Evolutionary conservation across 2,113 vertebrate species (phyloP), one percentile per base, ranked within the genome.

Genomic region (Mola mola): DNA sequence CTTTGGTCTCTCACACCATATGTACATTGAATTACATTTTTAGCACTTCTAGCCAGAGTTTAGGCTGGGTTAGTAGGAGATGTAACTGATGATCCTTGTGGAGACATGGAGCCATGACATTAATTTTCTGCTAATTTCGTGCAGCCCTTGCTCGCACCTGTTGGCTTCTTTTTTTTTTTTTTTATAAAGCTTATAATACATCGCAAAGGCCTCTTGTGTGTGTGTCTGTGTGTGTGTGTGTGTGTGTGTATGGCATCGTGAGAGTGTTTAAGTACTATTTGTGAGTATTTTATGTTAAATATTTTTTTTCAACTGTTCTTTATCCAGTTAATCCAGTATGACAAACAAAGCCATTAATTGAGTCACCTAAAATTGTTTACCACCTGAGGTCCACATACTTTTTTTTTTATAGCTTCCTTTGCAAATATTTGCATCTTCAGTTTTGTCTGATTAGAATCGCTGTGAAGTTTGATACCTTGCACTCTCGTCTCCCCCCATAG

Each of bases 171-270:
- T 57, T 72, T 75, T 40, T 40, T 16, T 40, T 16, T 10, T 25
- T 67, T 63, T 77, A 82, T 75, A 79, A 83, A 84, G 63, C 56
- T 60, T 73, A 68, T 41, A 77, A 69, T 76, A 56, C 63, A 78
- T 84, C 69, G 84, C 64, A 36, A 84, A 83, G 48, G 53, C 78
- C 73, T 82, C 60, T 51, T 80, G 37, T 87, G 57, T 85, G 47
- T 85, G 73, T 87, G 78, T 81, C 58, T 79, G 81, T 85, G 73
- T 87, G 78, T 81, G 58, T 79, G 81, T n/a, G n/a, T 80, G 37
- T 87, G 57, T 85, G 47, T 85, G 73, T 87, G 78, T 81, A 61
- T 79, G 81, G 49, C 42, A 60, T 63, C 77, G 68, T 80, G 51
- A 58, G 81, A 79, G 55, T 80, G 75, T 64, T 81, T 41, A 66